Evolutionary conservation across 2,113 vertebrate species (phyloP).

Genomic region (Meriones unguiculatus): DNA sequence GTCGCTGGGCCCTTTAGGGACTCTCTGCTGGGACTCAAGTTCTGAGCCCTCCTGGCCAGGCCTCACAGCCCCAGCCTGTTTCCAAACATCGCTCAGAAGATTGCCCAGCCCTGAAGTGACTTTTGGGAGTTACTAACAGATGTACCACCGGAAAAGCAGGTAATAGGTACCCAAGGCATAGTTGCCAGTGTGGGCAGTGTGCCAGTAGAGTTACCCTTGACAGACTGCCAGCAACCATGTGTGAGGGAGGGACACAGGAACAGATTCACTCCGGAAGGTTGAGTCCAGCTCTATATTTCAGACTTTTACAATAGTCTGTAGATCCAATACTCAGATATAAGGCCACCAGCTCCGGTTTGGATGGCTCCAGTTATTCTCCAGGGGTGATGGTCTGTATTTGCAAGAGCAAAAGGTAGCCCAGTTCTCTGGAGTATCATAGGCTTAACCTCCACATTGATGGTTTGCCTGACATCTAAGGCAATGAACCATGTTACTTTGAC

Average conservation of each 20-base stretch:
- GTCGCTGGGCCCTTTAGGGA: not conserved
- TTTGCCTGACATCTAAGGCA: slow-evolving; percentile 10
- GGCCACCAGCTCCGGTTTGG: not conserved
- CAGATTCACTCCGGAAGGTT: not conserved
- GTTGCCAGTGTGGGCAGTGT: not conserved
- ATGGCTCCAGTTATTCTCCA: not conserved
- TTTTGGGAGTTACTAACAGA: not conserved
- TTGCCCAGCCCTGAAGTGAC: not conserved
- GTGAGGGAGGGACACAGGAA: not conserved
- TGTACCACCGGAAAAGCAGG: not conserved
- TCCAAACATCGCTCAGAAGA: not conserved
- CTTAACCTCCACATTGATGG: not conserved
- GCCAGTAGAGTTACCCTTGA: not conserved
- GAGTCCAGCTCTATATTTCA: not conserved
- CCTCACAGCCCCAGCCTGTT: not conserved
- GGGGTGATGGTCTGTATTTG: not conserved
- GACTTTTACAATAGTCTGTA: not conserved
- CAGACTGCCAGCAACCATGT: not conserved
- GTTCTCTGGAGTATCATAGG: not conserved
- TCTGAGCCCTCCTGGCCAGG: not conserved
- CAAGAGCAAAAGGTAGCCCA: not conserved
- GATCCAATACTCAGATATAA: not conserved
- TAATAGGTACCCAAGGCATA: not conserved
- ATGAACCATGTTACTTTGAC: not conserved
- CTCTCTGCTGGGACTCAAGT: not conserved